A percentile compares a stretch with the other conserved stretches of the same genome.
Conservation (phyloP, 2,888 invertebrate genomes). For the Sarcophaga variegata region DNA sequence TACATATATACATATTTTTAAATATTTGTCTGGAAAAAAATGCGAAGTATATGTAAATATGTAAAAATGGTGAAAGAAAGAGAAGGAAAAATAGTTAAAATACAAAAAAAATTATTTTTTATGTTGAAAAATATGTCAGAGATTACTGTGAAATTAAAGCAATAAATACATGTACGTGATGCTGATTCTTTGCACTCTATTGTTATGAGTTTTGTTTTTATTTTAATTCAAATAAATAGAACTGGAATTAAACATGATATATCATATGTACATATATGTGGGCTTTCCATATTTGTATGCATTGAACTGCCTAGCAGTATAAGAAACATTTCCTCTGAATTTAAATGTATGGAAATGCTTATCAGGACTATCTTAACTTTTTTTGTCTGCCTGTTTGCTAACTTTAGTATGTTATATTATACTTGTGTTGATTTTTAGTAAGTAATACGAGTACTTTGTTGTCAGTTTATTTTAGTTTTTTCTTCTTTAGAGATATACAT, state of each 20-base stretch:
- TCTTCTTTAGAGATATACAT: no score
- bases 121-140: constrained; percentile 16
- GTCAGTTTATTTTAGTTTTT: background rate
- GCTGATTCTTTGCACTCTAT: background rate
- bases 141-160: constrained; percentile 46
- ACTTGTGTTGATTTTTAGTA: constrained; percentile 23
- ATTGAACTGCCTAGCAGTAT: no score
- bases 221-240: constrained; percentile 29
- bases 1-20: constrained; percentile 18
- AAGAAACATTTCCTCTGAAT: no score
- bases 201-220: constrained; percentile 1
- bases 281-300: no score
- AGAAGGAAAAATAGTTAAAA: background rate
- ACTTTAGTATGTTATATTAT: constrained; percentile 17
- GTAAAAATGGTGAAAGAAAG: constrained; percentile 2
- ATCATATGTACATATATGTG: no score
- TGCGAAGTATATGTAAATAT: no score
- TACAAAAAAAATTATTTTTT: constrained; percentile 5
- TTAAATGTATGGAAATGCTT: no score
- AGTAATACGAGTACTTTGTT: constrained; percentile 28
- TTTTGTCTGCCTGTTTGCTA: no score
- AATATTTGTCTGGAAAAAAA: constrained; percentile 43
- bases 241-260: background rate
- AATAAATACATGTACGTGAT: background rate
- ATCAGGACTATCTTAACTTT: no score